Percentiles rank a stretch among this genome's conserved stretches.
phyloP scores from a whole-genome alignment of 2,888 invertebrate species.

The Archips crataeganus region DNA sequence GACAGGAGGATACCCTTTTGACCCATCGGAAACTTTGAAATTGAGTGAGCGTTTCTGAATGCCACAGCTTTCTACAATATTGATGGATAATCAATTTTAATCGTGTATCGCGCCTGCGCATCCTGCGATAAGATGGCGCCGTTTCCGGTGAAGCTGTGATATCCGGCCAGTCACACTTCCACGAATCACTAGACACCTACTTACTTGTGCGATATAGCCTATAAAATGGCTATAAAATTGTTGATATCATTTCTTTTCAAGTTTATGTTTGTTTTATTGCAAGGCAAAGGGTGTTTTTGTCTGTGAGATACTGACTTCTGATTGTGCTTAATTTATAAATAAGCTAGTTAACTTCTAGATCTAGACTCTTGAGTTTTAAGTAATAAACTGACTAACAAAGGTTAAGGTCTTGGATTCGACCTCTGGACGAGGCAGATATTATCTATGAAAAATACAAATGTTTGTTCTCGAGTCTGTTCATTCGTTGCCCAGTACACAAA shows the following conservation, averaged over 20 bases:
- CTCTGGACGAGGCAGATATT: no score
- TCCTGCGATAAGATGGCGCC: conserved; percentile 59
- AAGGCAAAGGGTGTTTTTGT: neutral
- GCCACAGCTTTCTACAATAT: neutral
- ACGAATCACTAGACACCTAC: conserved; percentile 1
- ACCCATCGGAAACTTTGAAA: no score
- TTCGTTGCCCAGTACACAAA: no score
- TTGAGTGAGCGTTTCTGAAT: neutral
- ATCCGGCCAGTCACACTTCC: conserved; percentile 62
- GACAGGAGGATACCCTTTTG: no score
- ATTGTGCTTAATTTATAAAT: no score
- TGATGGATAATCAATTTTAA: conserved; percentile 11
- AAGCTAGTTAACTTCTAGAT: no score
- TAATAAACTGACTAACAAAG: no score
- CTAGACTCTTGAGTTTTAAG: no score
- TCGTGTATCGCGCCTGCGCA: conserved; percentile 51
- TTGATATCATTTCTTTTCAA: neutral
- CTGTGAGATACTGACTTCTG: neutral
- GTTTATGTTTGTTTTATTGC: neutral
- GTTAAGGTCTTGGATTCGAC: no score
- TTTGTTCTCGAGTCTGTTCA: no score
- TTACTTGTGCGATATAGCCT: conserved; percentile 4
- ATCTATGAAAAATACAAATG: no score
- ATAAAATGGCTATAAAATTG: neutral
- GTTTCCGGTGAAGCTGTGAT: conserved; percentile 64